Percentiles rank a stretch among this genome's conserved stretches.
Evolutionary conservation across 2,797 vertebrate genomes (phyloP).

Genomic region (Anguilla megastoma): DNA sequence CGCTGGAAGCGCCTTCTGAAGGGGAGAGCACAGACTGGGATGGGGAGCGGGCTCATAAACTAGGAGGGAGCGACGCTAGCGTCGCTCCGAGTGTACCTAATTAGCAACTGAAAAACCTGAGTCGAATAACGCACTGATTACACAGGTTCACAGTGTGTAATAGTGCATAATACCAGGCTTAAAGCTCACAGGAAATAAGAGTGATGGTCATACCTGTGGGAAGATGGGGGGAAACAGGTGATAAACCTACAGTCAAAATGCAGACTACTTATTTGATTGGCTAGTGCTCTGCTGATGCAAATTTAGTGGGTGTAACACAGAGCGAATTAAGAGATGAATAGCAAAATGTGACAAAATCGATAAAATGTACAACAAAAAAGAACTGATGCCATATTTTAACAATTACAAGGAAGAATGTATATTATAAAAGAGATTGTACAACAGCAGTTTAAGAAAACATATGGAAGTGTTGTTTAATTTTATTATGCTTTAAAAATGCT

Average conservation of each 20-base stretch:
- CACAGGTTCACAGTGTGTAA: too few relatives aligned
- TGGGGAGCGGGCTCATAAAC: too few relatives aligned
- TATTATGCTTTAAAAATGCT: background rate
- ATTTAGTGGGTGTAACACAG: background rate
- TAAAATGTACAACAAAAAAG: background rate
- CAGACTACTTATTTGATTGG: background rate
- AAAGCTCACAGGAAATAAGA: background rate
- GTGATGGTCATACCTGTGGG: background rate
- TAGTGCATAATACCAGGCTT: constrained; percentile 3
- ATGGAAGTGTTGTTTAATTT: background rate
- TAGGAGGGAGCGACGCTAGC: too few relatives aligned
- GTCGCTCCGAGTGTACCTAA: too few relatives aligned
- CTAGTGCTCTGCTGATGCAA: too few relatives aligned
- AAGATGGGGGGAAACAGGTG: background rate
- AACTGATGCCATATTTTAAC: background rate
- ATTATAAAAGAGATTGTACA: background rate
- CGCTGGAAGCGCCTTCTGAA: too few relatives aligned
- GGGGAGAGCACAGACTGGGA: too few relatives aligned
- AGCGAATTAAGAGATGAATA: background rate
- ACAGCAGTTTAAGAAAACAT: background rate
- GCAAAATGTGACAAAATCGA: background rate
- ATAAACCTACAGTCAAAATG: background rate
- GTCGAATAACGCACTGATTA: too few relatives aligned
- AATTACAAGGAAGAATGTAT: background rate
- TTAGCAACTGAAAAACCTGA: too few relatives aligned